These are phyloP conservation scores for Boulengeromyrus knoepffleri DNA, from an alignment of 2,113 vertebrate species.

Conservation along the genomic window DNA sequence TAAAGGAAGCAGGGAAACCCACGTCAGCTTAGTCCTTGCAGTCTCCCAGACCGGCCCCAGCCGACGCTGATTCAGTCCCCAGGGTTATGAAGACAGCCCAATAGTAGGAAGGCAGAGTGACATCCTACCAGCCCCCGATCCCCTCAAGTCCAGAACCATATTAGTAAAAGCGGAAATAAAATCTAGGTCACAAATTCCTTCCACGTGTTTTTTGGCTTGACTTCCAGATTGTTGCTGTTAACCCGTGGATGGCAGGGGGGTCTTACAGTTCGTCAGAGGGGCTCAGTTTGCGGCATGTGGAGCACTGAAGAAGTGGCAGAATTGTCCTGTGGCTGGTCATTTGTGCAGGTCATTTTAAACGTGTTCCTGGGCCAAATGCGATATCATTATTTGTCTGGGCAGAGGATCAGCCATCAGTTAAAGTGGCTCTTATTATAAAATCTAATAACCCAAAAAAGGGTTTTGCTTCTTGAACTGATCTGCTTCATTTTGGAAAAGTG, in stretches of 20 bases:
- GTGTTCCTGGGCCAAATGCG: background rate
- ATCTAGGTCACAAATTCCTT: constrained; percentile 19
- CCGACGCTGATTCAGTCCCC: background rate
- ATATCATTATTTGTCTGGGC: background rate
- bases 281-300: background rate
- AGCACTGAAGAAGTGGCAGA: background rate
- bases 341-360: background rate
- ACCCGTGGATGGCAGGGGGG: background rate
- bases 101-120: background rate
- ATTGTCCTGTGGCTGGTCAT: background rate
- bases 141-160: background rate
- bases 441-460: background rate
- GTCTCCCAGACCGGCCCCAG: background rate
- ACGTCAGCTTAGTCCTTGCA: background rate
- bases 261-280: background rate
- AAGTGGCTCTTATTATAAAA: background rate
- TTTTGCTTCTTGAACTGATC: background rate
- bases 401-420: background rate
- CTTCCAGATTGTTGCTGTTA: background rate
- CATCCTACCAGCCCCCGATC: background rate
- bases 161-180: constrained; percentile 8
- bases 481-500: background rate
- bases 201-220: constrained; percentile 16
- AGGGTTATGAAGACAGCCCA: background rate
- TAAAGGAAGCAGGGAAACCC: background rate